These are phyloP conservation scores for Emesis furor DNA, from an alignment of 2,888 invertebrate genomes.

Conservation along the genomic window DNA sequence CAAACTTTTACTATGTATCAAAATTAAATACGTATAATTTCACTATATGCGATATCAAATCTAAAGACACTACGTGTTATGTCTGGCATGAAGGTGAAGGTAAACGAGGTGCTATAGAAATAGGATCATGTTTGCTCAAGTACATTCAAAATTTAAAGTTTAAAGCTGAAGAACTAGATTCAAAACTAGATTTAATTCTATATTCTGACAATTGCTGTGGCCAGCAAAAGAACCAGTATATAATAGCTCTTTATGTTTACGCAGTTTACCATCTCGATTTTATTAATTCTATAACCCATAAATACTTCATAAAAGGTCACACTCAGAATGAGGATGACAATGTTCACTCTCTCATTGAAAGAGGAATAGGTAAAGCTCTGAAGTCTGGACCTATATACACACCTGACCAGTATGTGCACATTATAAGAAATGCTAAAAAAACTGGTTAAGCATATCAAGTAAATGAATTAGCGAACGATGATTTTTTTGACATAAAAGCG, in stretches of 20 bases:
- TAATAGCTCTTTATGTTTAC: background rate
- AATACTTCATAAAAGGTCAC: background rate
- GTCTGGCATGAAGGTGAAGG: conserved; percentile 6
- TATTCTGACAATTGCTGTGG: background rate
- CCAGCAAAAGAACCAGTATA: background rate
- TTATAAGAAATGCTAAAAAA: conserved; percentile 25
- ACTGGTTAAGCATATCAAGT: conserved; percentile 31
- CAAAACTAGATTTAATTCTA: background rate
- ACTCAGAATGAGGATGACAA: conserved; percentile 17
- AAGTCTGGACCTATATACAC: background rate
- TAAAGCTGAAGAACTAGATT: background rate
- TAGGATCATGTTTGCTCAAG: background rate
- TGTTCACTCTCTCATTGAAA: conserved; percentile 23
- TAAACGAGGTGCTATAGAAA: background rate
- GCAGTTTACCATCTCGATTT: too few relatives aligned
- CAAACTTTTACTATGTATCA: background rate
- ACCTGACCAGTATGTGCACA: conserved; percentile 15
- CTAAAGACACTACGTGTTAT: conserved; percentile 1
- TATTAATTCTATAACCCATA: background rate
- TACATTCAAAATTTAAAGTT: background rate
- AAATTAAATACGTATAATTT: conserved; percentile 7
- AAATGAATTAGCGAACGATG: conserved; percentile 30
- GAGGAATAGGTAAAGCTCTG: background rate
- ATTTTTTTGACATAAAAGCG: conserved; percentile 33
- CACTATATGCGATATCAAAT: conserved; percentile 6